Conservation (phyloP, 1,140 invertebrate genomes). For the Aphis craccivora region DNA sequence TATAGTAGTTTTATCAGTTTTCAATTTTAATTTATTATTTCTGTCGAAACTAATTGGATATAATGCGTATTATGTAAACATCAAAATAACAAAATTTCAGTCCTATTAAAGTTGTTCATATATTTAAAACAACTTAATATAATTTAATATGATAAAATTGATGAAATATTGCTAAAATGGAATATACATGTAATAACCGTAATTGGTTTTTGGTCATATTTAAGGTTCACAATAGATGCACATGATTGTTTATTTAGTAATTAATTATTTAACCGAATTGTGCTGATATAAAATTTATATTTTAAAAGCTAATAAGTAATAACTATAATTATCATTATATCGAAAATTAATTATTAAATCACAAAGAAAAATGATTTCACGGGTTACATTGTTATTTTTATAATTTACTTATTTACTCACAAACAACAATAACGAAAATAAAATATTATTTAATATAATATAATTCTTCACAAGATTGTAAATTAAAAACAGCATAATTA, state of each 20-base stretch:
- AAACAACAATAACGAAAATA: neutral
- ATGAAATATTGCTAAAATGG: neutral
- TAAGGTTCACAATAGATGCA: neutral
- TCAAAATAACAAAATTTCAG: neutral
- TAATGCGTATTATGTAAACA: neutral
- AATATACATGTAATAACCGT: neutral
- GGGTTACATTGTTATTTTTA: neutral
- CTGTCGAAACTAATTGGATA: neutral
- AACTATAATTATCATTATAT: neutral
- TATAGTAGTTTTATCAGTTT: neutral
- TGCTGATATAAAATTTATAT: neutral
- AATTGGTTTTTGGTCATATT: neutral
- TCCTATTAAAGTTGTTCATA: neutral
- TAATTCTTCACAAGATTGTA: neutral
- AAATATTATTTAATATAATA: neutral
- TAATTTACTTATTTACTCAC: neutral
- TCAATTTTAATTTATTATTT: neutral
- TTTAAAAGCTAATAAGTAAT: neutral
- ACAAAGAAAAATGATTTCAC: neutral
- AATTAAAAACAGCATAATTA: neutral
- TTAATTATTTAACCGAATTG: neutral
- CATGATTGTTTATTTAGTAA: neutral
- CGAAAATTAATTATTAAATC: neutral
- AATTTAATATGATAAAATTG: neutral
- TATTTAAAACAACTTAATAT: conserved; percentile 8